Conservation (phyloP, 2,113 vertebrate genomes). For the Tiliqua scincoides region DNA sequence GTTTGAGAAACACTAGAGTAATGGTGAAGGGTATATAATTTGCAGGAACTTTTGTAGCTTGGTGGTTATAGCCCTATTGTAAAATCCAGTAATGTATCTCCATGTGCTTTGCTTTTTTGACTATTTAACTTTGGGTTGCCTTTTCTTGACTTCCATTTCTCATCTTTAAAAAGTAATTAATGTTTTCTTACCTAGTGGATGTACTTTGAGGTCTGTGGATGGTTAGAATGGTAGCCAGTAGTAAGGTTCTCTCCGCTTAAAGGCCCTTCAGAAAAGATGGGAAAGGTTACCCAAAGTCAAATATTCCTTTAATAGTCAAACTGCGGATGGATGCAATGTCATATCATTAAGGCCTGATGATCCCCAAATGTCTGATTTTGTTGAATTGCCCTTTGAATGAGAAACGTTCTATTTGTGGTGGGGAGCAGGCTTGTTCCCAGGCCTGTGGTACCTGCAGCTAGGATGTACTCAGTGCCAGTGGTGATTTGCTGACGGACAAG, state of each 20-base stretch:
- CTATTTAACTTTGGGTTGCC: neutral
- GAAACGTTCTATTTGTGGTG: neutral
- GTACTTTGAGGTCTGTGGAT: too few relatives aligned
- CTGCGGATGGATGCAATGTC: neutral
- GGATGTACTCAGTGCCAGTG: neutral
- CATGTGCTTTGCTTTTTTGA: neutral
- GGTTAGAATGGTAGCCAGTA: neutral
- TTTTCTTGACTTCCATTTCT: neutral
- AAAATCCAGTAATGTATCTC: too few relatives aligned
- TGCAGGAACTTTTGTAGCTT: neutral
- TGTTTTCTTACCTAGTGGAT: neutral
- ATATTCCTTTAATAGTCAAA: neutral
- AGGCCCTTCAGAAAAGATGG: neutral
- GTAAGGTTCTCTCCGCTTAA: neutral
- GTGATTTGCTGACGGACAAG: constrained; percentile 22
- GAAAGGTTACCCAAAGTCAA: constrained; percentile 7
- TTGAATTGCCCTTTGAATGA: neutral
- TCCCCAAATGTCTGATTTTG: neutral
- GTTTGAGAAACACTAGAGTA: neutral
- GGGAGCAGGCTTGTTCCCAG: neutral
- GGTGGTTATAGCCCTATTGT: neutral
- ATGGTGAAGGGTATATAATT: neutral
- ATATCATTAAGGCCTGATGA: fast-evolving
- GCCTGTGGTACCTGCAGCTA: neutral
- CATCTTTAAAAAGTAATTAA: neutral